phyloP scores from a whole-genome alignment of 2,797 vertebrate genomes.

The Darevskia mixta region DNA sequence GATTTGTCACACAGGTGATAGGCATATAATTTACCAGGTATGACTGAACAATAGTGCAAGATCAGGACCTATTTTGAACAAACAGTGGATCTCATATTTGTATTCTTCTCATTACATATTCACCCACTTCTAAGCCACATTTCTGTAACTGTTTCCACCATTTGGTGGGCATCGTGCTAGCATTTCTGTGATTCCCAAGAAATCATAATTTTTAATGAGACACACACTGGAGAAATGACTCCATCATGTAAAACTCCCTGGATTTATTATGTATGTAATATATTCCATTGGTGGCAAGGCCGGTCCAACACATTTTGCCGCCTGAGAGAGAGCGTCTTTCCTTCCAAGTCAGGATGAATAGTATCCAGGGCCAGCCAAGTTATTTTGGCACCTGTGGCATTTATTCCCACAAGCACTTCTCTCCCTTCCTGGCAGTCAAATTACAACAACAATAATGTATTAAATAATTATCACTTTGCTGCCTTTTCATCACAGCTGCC shows the following conservation, averaged over 20 bases:
- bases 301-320: too few relatives aligned
- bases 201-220: neutral
- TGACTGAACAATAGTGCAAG: too few relatives aligned
- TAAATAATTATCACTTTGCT: too few relatives aligned
- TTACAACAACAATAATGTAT: too few relatives aligned
- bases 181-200: neutral
- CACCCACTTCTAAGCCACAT: neutral
- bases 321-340: too few relatives aligned
- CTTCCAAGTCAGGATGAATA: too few relatives aligned
- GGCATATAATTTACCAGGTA: too few relatives aligned
- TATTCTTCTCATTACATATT: neutral
- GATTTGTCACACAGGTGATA: too few relatives aligned
- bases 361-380: slow-evolving; percentile 24
- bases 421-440: too few relatives aligned
- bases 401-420: too few relatives aligned
- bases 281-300: neutral
- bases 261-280: neutral
- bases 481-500: too few relatives aligned
- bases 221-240: neutral
- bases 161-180: neutral
- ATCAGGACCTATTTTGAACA: neutral
- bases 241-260: neutral
- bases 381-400: too few relatives aligned
- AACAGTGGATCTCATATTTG: neutral
- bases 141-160: neutral